Conservation (phyloP, 2,113 vertebrate species). For the Speoplatyrhinus poulsoni region DNA sequence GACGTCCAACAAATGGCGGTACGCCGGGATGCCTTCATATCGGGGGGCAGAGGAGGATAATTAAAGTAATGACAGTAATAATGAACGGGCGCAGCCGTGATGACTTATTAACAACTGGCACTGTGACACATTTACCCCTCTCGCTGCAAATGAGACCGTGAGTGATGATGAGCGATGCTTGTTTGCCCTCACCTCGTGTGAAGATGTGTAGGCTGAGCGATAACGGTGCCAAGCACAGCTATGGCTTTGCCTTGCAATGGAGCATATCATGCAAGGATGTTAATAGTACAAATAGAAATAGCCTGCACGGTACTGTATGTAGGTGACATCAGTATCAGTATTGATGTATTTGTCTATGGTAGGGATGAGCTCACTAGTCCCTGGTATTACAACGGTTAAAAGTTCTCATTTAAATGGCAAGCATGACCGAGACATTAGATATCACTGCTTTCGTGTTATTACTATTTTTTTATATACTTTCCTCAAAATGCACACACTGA, state of each 20-base stretch:
- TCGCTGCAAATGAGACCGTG: slow-evolving; percentile 67
- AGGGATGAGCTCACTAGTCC: too few species aligned
- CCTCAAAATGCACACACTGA: too few species aligned
- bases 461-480: too few species aligned
- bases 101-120: slow-evolving; percentile 75
- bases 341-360: too few species aligned
- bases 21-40: slow-evolving; percentile 54
- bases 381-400: too few species aligned
- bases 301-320: too few species aligned
- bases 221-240: slow-evolving; percentile 49
- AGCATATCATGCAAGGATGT: background rate
- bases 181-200: slow-evolving; percentile 40
- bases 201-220: slow-evolving; percentile 45
- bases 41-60: slow-evolving; percentile 70
- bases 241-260: slow-evolving; percentile 6
- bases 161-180: slow-evolving; percentile 65
- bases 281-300: slow-evolving; percentile 4
- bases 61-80: slow-evolving; percentile 77
- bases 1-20: slow-evolving; percentile 56
- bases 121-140: slow-evolving; percentile 63
- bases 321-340: too few species aligned
- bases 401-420: too few species aligned
- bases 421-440: too few species aligned
- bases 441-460: too few species aligned
- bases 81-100: slow-evolving; percentile 72